Conservation (phyloP, 2,888 invertebrate genomes). For the Dolichomitus sp. region DNA sequence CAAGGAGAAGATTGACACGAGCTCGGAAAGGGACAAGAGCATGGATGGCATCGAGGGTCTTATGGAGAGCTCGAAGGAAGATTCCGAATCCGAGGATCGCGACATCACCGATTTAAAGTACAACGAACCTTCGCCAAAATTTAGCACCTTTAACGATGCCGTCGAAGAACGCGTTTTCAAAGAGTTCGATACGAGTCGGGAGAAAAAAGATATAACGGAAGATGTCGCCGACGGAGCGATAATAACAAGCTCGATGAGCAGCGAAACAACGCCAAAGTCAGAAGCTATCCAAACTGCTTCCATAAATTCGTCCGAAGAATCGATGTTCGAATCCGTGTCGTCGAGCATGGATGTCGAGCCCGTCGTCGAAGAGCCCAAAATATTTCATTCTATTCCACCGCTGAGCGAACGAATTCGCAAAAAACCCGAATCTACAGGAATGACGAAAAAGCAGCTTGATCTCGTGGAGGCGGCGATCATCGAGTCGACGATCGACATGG, state of each 20-base stretch:
- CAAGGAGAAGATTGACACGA: constrained; percentile 80
- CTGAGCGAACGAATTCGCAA: constrained; percentile 84
- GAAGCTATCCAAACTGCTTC: constrained; percentile 60
- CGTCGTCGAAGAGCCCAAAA: constrained; percentile 72
- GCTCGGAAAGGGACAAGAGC: constrained; percentile 79
- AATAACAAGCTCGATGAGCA: constrained; percentile 16
- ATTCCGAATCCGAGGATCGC: constrained; percentile 77
- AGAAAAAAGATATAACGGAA: constrained; percentile 60
- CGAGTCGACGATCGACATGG: constrained; percentile 82
- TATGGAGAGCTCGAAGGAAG: constrained; percentile 85
- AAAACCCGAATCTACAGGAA: constrained; percentile 75
- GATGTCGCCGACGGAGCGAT: constrained; percentile 38
- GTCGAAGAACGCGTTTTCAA: constrained; percentile 74
- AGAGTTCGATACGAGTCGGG: constrained; percentile 72
- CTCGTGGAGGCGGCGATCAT: constrained; percentile 83
- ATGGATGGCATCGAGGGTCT: constrained; percentile 84
- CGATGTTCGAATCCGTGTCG: constrained; percentile 77
- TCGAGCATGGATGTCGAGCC: constrained; percentile 78
- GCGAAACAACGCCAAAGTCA: constrained; percentile 42
- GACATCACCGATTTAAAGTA: constrained; percentile 61
- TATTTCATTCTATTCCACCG: constrained; percentile 83
- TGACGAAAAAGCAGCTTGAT: constrained; percentile 78
- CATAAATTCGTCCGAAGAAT: constrained; percentile 76
- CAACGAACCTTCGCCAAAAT: constrained; percentile 47
- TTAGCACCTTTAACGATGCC: constrained; percentile 40